phyloP scores from a whole-genome alignment of 2,113 vertebrate genomes.

The Eupsittula cactorum region DNA sequence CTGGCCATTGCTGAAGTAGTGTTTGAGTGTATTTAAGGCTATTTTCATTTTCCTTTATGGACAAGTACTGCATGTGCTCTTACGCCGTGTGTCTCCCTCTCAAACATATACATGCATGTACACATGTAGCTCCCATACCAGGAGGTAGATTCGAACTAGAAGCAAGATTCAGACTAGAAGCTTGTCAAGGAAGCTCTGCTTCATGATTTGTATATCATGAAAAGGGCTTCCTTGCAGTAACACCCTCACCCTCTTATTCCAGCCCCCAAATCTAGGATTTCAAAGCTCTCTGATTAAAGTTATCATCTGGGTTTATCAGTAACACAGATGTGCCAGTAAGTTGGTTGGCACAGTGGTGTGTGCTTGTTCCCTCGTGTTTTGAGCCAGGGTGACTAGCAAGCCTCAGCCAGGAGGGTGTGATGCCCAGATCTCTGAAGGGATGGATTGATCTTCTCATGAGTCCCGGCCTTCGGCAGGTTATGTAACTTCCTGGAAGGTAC shows the following conservation, averaged over 20 bases:
- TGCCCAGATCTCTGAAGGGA: neutral
- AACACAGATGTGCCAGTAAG: accelerated
- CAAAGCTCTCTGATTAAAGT: neutral
- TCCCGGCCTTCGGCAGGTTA: neutral
- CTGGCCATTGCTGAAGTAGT: neutral
- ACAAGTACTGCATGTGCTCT: neutral
- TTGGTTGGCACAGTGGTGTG: neutral
- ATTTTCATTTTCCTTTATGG: neutral
- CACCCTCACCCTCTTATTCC: neutral
- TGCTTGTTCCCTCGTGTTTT: accelerated
- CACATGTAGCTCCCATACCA: neutral
- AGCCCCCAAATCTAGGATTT: neutral
- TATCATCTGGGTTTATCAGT: neutral
- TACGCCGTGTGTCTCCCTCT: neutral
- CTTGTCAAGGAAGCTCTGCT: neutral
- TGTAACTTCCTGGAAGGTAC: neutral
- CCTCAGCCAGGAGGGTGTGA: neutral
- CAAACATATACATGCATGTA: accelerated
- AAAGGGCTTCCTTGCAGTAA: neutral
- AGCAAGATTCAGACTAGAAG: neutral
- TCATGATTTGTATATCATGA: neutral
- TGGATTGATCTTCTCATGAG: neutral
- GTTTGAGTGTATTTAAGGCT: neutral
- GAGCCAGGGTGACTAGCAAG: neutral
- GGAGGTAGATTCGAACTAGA: neutral